These are phyloP conservation scores for Xerus rutilus DNA, from an alignment of 2,797 vertebrate species.

Conservation along the genomic window DNA sequence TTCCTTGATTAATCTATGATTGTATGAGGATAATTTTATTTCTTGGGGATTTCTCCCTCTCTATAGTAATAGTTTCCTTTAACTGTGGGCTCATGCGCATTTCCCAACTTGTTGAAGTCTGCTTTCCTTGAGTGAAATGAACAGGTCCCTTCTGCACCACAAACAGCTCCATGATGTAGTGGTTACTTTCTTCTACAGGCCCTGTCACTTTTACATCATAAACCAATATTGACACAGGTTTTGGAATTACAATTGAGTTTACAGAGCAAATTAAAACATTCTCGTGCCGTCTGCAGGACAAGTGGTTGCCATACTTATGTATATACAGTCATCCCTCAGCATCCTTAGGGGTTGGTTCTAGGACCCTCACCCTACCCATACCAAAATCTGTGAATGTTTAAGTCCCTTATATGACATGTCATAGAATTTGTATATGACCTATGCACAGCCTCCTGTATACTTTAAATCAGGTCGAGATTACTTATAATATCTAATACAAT, in stretches of 20 bases:
- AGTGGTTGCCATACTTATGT: background rate
- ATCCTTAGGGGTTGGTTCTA: background rate
- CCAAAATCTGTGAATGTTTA: background rate
- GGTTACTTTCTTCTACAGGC: background rate
- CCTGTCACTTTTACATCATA: background rate
- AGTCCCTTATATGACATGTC: background rate
- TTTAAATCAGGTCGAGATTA: background rate
- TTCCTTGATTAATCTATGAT: background rate
- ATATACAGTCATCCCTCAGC: background rate
- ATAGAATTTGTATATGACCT: background rate
- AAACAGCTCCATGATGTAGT: background rate
- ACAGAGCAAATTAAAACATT: conserved; percentile 34
- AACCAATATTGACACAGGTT: background rate
- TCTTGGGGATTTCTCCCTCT: conserved; percentile 13
- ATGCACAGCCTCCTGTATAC: background rate
- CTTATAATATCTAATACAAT: background rate
- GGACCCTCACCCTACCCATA: too few relatives aligned
- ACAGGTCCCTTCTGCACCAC: background rate
- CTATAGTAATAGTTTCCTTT: conserved; percentile 3
- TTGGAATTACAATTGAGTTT: background rate
- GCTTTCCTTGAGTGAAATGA: conserved; percentile 1
- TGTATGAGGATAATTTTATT: background rate
- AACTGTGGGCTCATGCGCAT: conserved; percentile 39
- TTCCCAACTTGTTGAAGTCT: conserved; percentile 33
- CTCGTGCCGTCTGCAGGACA: background rate